These are phyloP conservation scores for Epizoanthus illoricatus DNA, from an alignment of 92 coral and sea anemone genomes.

Conservation along the genomic window DNA sequence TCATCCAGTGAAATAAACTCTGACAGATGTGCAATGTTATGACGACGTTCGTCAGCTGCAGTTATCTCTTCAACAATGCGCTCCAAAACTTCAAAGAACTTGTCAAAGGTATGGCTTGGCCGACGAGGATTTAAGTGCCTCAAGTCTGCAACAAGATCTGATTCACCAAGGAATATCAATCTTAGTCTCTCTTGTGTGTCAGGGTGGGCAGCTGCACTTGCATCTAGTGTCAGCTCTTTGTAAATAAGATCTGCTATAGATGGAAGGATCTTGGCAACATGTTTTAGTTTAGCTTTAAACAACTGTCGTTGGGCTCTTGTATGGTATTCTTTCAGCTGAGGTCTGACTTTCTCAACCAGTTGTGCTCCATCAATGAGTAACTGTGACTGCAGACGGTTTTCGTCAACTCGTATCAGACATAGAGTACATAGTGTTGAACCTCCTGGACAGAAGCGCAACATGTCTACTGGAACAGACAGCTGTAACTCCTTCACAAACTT, in stretches of 20 bases:
- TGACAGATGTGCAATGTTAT: conserved; percentile 45
- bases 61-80: conserved; percentile 5
- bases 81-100: conserved; percentile 17
- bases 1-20: conserved; percentile 44
- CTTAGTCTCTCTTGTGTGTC: conserved; percentile 54
- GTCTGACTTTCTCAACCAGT: conserved; percentile 30
- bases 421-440: conserved; percentile 43
- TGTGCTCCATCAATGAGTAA: conserved; percentile 31
- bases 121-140: conserved; percentile 46
- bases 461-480: conserved; percentile 51
- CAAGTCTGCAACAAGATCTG: conserved; percentile 40
- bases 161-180: conserved; percentile 44
- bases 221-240: conserved; percentile 45
- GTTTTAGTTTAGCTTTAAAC: conserved; percentile 2
- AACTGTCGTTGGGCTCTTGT: conserved; percentile 17
- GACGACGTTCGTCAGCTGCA: conserved; percentile 48
- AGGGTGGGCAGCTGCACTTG: conserved; percentile 51
- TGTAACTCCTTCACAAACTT: conserved; percentile 39
- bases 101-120: conserved; percentile 44
- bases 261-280: conserved; percentile 35
- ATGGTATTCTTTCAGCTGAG: conserved; percentile 37
- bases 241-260: conserved; percentile 51
- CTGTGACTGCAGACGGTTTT: conserved; percentile 37
- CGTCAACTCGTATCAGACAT: conserved; percentile 43
- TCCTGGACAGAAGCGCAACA: conserved; percentile 49